Evolutionary conservation across 2,888 invertebrate genomes (phyloP), one percentile per base, ranked within the genome.

Genomic region (Thera obeliscata): DNA sequence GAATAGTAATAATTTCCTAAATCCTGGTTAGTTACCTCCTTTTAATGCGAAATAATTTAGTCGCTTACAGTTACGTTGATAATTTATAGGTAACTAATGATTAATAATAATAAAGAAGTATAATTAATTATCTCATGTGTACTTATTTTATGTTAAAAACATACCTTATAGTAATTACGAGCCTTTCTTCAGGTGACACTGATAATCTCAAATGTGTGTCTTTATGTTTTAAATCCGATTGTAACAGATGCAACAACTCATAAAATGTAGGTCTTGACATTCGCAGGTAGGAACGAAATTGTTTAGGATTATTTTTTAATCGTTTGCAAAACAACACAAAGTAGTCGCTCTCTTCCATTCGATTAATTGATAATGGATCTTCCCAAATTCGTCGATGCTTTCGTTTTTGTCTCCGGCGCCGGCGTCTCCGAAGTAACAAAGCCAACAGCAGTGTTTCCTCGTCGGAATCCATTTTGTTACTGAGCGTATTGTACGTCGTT

Each of bases 261-360:
- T 52, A 52, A 52, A 52, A 52, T 33, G 50, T 52, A 52, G 50
- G 0, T 33, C 0, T 52, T 33, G 50, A 33, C 50, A 52, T 52
- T 52, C 50, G 50, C 50, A 52, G 50, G 50, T 52, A 52, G 0
- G 33, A 33, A 7, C 50, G 33, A 52, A 52, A 52, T 52, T 57
- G 46, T 57, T 57, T 46, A 6, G 46, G 46, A 46, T 57, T 57
- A 12, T 57, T 57, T 57, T 57, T 57, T 2, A 57, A 4, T 57
- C 46, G 33, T 57, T 57, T 57, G 57, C 11, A 11, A 8, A 57
- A 57, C 57, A 57, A 8, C 46, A 46, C 46, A 57, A 8, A 57
- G 57, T 57, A 57, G 57, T 70, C 70, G 59, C 71, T 74, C 70
- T 73, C 73, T 66, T 59, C 22, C 70, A 71, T 11, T 71, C 69